Conservation (phyloP, 2,113 vertebrate genomes). For the Nothoprocta pentlandii region DNA sequence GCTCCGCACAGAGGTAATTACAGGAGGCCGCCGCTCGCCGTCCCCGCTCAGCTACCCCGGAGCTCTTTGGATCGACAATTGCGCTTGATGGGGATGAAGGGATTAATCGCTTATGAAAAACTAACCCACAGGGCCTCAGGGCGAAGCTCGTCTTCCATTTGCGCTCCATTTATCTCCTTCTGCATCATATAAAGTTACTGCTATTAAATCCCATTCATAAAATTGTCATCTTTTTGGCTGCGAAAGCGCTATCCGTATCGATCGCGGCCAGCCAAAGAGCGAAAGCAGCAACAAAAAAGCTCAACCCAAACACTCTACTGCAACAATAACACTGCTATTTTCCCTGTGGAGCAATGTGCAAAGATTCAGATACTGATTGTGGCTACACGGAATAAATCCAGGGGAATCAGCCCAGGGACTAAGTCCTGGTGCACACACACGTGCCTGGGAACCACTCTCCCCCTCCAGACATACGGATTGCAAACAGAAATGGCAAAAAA, state of each 20-base stretch:
- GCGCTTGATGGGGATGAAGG: conserved; percentile 63
- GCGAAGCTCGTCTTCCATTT: conserved; percentile 58
- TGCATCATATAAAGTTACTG: conserved; percentile 29
- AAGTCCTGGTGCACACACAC: not conserved
- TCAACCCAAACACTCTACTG: not conserved
- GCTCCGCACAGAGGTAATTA: conserved; percentile 49
- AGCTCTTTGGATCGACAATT: conserved; percentile 67
- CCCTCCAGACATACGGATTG: accelerated
- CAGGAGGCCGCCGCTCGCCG: conserved; percentile 39
- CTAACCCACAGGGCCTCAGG: conserved; percentile 61
- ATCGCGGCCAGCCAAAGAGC: not conserved
- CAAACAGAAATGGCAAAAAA: not conserved
- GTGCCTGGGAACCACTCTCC: not conserved
- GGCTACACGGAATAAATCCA: not conserved
- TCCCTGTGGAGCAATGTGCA: not conserved
- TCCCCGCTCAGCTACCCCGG: conserved; percentile 1
- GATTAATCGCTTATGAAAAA: conserved; percentile 70
- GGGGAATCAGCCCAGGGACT: not conserved
- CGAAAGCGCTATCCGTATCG: not conserved
- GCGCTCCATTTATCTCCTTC: conserved; percentile 63
- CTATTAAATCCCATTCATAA: conserved; percentile 47
- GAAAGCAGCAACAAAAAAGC: not conserved
- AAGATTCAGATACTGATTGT: not conserved
- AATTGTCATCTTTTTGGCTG: not conserved
- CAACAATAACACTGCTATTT: accelerated